Evolutionary conservation across 1,140 invertebrate species (phyloP).

Genomic region (Chrysopa pallens): DNA sequence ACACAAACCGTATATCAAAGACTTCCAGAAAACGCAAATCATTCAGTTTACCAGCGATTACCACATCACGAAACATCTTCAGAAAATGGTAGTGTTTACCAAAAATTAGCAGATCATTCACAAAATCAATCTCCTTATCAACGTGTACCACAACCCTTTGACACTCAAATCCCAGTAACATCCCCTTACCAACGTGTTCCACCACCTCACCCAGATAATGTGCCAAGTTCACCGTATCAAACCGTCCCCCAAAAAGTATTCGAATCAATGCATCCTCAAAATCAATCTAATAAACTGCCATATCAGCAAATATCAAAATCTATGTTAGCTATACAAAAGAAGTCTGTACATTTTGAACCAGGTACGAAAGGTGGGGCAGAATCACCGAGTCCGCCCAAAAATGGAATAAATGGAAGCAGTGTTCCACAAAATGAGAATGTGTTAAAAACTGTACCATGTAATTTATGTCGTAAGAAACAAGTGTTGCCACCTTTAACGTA

Average conservation of each 20-base stretch:
- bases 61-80: conserved; percentile 11
- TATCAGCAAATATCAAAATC: conserved; percentile 33
- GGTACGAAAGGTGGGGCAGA: conserved; percentile 40
- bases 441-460: conserved; percentile 39
- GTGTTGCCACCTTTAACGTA: conserved; percentile 57
- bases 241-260: conserved; percentile 13
- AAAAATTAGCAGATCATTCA: conserved; percentile 1
- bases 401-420: conserved; percentile 17
- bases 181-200: conserved; percentile 35
- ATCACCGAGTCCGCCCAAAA: conserved; percentile 21
- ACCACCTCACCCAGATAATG: conserved; percentile 8
- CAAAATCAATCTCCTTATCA: conserved; percentile 11
- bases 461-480: conserved; percentile 68
- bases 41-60: conserved; percentile 3
- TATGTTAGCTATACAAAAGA: conserved; percentile 28
- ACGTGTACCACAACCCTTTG: conserved; percentile 8
- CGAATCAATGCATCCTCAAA: conserved; percentile 12
- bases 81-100: conserved; percentile 10
- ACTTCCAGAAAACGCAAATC: background rate
- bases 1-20: conserved; percentile 8
- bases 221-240: background rate
- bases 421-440: conserved; percentile 8
- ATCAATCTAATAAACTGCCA: conserved; percentile 24
- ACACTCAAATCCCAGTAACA: conserved; percentile 9
- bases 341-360: conserved; percentile 45